Evolutionary conservation across 92 coral and sea anemone genomes (phyloP), one percentile per base, ranked within the genome.

Genomic region (Paramuricea clavata): DNA sequence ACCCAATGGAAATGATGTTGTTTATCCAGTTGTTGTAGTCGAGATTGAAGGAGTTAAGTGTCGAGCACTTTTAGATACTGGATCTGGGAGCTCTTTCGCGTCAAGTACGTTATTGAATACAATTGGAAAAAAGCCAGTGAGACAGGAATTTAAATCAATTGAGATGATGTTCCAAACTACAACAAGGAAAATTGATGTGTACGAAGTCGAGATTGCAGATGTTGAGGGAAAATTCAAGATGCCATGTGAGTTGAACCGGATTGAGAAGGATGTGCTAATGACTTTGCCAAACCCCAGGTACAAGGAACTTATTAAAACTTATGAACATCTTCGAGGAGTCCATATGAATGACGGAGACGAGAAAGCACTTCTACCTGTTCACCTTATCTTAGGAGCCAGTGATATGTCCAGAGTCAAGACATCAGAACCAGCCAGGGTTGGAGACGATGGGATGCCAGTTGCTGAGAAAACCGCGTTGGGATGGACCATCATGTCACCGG

Each of bases 401-500:
- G 52, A 39, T 12, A 12, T 47, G 52, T 47, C 52, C 52, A 47
- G 52, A 47, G 10, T 47, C 52, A 47, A 47, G 52, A 47, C 1
- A 47, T 5, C 12, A 12, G 52, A 5, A 15, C 44, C 44, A 4
- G 52, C 52, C 13, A 47, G 44, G 44, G 10, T 39, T 39, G 44
- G 44, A 12, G 15, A 47, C 2, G 52, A 47, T 47, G 52, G 17
- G 52, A 47, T 47, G 56, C 92, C 89, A 17, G 60, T 85, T 13
- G 89, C 70, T 3, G 87, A 89, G 67, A 33, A 41, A n/a, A 89
- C 89, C 17, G 17, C 69, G 1, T 67, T 85, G 26, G 87, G 90
- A 72, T 89, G 89, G 92, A 65, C 85, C 19, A 85, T 85, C 43
- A 78, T 89, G 89, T 85, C 92, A n/a, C 92, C 89, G 12, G 89